Percentiles rank a stretch among this genome's conserved stretches.
phyloP scores from a whole-genome alignment of 2,113 vertebrate species.

The Ptilonorhynchus violaceus region DNA sequence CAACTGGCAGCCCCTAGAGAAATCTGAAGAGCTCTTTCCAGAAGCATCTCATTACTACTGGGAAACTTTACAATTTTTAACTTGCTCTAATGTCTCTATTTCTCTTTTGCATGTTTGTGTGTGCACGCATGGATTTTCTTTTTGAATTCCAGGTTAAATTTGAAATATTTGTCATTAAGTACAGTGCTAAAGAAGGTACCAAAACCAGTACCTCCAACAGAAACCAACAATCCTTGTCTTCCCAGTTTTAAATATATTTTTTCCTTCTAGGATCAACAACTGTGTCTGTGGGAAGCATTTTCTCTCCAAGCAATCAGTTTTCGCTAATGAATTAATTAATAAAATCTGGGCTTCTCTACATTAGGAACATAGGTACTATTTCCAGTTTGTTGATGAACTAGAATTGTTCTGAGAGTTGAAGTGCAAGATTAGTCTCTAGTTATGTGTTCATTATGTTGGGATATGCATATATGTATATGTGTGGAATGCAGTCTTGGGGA shows the following conservation, averaged over 20 bases:
- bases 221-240: background rate
- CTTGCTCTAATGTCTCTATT: conserved; percentile 39
- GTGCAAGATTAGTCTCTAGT: background rate
- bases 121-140: background rate
- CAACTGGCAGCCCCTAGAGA: conserved; percentile 65
- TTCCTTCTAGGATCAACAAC: background rate
- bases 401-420: background rate
- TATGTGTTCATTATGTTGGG: background rate
- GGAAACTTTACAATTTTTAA: conserved; percentile 61
- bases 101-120: background rate
- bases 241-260: background rate
- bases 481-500: background rate
- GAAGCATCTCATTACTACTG: conserved; percentile 59
- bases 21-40: conserved; percentile 63
- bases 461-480: no score
- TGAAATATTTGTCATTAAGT: conserved; percentile 13
- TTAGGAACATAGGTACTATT: background rate
- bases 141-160: conserved; percentile 16
- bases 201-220: background rate
- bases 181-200: background rate
- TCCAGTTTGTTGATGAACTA: background rate
- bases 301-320: background rate
- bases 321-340: background rate
- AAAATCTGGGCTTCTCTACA: background rate
- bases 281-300: background rate